Base-by-base conservation (phyloP, 2,888 invertebrate species). In the Drosophila pseudotalamancana region DNA sequence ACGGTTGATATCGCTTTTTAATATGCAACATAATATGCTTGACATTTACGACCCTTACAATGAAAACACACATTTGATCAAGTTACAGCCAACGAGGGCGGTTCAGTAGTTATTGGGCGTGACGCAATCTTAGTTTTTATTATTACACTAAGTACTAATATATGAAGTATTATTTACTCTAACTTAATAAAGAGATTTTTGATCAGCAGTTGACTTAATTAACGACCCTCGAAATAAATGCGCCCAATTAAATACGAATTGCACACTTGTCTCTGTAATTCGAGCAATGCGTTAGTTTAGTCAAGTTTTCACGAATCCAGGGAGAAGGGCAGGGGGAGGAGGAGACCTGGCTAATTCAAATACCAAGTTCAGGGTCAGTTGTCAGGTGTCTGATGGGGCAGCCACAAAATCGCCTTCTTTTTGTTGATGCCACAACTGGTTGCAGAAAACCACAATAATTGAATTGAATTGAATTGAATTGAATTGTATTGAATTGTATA, bases 311-410 rank as follows among this genome's bases (percentile, higher is more conserved):
- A 53, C 62, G 45, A n/a, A n/a, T n/a, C 55, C 53, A 35, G 43
- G 4, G 39, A 29, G 16, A 23, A 45, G 19, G 48, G 27, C 11
- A 12, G 18, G 6, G 14, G 16, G 42, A 39, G 6, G 19, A 14
- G 42, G 19, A 31, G 46, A 12, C 46, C 14, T 6, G 5, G 50
- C 16, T 57, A 54, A 59, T 55, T 43, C 46, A 74, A 72, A 71
- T 71, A 72, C 63, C 87, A 86, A 87, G 87, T 82, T 84, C 87
- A 82, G 84, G 87, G 80, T 84, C 87, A 82, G 45, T 45, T 25
- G 46, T 59, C 86, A 80, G 76, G 73, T 79, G 83, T 39, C 34
- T 60, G 60, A 42, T 39, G 56, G 19, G 16, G 23, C 42, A 18
- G 79, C 79, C 79, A 43, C 83, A 85, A 65, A 63, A 56, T 48